Conservation (phyloP, 1,140 invertebrate genomes). For the Lordiphosa collinella region DNA sequence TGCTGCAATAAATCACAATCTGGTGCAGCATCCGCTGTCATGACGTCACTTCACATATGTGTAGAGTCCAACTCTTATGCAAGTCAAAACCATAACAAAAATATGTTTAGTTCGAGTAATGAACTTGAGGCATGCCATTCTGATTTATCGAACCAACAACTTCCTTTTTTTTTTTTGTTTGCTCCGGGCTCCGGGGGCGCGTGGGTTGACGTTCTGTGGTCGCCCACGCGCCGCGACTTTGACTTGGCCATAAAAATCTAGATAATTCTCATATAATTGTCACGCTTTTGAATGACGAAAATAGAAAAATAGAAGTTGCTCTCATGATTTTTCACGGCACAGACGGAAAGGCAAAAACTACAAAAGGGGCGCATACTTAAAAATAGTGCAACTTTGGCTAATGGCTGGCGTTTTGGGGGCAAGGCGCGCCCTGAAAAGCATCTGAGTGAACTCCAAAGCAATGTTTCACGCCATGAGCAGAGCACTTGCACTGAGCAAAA, state of each 20-base stretch:
- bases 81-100: conserved; percentile 32
- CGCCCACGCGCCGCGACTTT: conserved; percentile 55
- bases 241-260: conserved; percentile 38
- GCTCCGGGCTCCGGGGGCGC: too few relatives aligned
- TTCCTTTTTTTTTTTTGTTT: not conserved
- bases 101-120: conserved; percentile 34
- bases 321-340: conserved; percentile 18
- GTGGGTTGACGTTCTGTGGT: conserved; percentile 45
- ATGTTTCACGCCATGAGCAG: conserved; percentile 25
- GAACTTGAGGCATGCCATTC: conserved; percentile 50
- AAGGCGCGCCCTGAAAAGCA: conserved; percentile 10
- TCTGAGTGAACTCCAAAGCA: conserved; percentile 6
- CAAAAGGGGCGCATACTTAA: conserved; percentile 15
- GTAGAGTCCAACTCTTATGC: conserved; percentile 36
- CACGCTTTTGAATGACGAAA: conserved; percentile 57
- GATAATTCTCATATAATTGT: conserved; percentile 68
- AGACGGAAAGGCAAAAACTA: conserved; percentile 10
- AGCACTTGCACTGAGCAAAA: conserved; percentile 6
- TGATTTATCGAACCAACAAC: conserved; percentile 60
- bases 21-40: conserved; percentile 32
- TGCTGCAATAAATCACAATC: conserved; percentile 49
- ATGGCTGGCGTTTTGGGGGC: not conserved
- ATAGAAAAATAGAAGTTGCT: conserved; percentile 40
- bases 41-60: conserved; percentile 45
- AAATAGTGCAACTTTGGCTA: conserved; percentile 1